A percentile compares a stretch with the other conserved stretches of the same genome.
Conservation (phyloP, 2,888 invertebrate species). For the Isotomurus palustris region DNA sequence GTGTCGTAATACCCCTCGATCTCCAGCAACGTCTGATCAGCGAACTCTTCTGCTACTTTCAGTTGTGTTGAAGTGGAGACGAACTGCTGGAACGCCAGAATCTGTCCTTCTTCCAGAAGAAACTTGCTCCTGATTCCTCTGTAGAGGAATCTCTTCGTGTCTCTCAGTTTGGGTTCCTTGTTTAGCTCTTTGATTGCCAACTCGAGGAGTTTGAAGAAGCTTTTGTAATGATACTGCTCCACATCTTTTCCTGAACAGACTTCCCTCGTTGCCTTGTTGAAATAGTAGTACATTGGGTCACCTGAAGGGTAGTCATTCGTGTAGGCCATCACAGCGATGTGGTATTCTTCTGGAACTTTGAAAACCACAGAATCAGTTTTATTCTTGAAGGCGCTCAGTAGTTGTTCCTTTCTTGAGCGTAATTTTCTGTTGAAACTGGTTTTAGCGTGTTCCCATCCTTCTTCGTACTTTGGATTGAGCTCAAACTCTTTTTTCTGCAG, state of each 20-base stretch:
- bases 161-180: background rate
- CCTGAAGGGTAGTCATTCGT: background rate
- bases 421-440: constrained; percentile 10
- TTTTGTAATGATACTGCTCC: constrained; percentile 22
- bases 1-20: constrained; percentile 22
- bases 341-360: constrained; percentile 23
- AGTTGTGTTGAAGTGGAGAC: constrained; percentile 19
- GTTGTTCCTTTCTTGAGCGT: constrained; percentile 3
- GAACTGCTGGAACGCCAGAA: constrained; percentile 25
- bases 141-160: constrained; percentile 15
- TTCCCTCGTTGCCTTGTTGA: constrained; percentile 22
- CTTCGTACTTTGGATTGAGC: constrained; percentile 11
- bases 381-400: constrained; percentile 10
- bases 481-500: constrained; percentile 21
- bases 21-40: constrained; percentile 17
- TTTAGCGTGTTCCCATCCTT: constrained; percentile 10
- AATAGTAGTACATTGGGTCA: constrained; percentile 12
- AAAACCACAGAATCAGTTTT: constrained; percentile 14
- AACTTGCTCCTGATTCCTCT: constrained; percentile 12
- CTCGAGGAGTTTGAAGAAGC: constrained; percentile 23
- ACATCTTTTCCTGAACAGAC: constrained; percentile 21
- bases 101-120: constrained; percentile 17
- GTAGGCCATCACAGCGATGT: constrained; percentile 26
- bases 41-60: constrained; percentile 18
- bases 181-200: constrained; percentile 19